phyloP scores from a whole-genome alignment of 2,113 vertebrate species.

The Oplegnathus fasciatus region DNA sequence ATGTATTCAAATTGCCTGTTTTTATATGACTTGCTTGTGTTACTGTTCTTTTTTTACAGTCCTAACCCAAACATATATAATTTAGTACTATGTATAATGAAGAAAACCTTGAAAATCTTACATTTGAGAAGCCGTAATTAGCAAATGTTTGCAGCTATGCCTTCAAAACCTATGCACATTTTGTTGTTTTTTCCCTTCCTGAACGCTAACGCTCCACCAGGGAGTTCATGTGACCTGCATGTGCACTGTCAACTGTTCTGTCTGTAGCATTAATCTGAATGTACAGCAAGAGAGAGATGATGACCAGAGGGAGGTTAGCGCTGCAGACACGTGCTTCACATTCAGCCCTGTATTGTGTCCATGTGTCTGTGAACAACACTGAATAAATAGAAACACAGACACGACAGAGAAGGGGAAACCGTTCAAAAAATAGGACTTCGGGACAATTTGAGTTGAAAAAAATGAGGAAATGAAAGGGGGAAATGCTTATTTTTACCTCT shows the following conservation, averaged over 20 bases:
- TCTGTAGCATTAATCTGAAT: slow-evolving; percentile 48
- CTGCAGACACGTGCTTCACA: slow-evolving; percentile 28
- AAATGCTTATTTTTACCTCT: slow-evolving; percentile 39
- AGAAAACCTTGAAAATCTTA: neutral
- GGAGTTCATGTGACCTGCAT: slow-evolving; percentile 11
- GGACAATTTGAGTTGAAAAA: slow-evolving; percentile 13
- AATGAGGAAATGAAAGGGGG: slow-evolving; percentile 63
- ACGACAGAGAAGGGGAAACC: slow-evolving; percentile 15
- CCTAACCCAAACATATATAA: neutral
- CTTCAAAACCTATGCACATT: neutral
- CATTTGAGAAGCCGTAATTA: neutral
- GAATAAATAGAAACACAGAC: slow-evolving; percentile 13
- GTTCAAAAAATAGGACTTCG: neutral
- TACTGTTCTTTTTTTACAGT: neutral
- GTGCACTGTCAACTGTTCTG: slow-evolving; percentile 27
- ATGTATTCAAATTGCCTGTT: too few species aligned
- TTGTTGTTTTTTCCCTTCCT: neutral
- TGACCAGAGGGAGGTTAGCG: slow-evolving; percentile 27
- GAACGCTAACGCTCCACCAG: neutral
- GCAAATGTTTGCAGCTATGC: neutral
- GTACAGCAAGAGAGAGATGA: slow-evolving; percentile 8
- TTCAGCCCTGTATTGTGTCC: slow-evolving; percentile 19
- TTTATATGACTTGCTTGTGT: too few species aligned
- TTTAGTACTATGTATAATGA: neutral
- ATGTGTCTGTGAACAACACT: slow-evolving; percentile 32